A percentile compares a stretch with the other conserved stretches of the same genome.
These are phyloP conservation scores for Pantherophis alleghaniensis DNA, from an alignment of 2,797 vertebrate species.

Conservation along the genomic window DNA sequence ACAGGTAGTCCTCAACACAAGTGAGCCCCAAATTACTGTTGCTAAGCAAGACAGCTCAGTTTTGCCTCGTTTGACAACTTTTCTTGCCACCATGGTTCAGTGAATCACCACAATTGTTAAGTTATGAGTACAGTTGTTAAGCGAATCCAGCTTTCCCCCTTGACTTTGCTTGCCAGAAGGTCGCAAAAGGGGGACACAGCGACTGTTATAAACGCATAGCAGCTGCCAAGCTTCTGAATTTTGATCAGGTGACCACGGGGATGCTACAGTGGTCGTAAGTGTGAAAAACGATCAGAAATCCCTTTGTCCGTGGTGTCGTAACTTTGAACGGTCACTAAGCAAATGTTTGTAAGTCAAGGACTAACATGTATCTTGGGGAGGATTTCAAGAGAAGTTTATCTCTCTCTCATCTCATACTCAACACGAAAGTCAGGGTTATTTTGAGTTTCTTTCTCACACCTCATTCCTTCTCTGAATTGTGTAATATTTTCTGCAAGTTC, in stretches of 20 bases:
- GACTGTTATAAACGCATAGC: rapidly evolving
- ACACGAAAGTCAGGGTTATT: background rate
- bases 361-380: background rate
- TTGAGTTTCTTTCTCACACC: background rate
- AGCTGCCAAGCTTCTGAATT: background rate
- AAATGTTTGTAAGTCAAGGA: background rate
- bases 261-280: background rate
- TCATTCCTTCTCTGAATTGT: background rate
- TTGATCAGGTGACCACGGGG: background rate
- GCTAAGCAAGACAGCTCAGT: background rate
- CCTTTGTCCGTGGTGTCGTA: background rate
- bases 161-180: too few relatives aligned
- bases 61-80: background rate
- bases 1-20: too few relatives aligned
- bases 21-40: background rate
- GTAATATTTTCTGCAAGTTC: background rate
- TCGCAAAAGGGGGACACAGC: too few relatives aligned
- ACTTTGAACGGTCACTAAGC: background rate
- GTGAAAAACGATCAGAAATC: background rate
- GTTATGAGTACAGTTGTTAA: too few relatives aligned
- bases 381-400: background rate
- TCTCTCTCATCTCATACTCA: background rate
- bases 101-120: background rate
- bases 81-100: background rate
- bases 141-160: too few relatives aligned